Evolutionary conservation across 2,888 invertebrate genomes (phyloP).

Genomic region (Macrosoma leucophasiata): DNA sequence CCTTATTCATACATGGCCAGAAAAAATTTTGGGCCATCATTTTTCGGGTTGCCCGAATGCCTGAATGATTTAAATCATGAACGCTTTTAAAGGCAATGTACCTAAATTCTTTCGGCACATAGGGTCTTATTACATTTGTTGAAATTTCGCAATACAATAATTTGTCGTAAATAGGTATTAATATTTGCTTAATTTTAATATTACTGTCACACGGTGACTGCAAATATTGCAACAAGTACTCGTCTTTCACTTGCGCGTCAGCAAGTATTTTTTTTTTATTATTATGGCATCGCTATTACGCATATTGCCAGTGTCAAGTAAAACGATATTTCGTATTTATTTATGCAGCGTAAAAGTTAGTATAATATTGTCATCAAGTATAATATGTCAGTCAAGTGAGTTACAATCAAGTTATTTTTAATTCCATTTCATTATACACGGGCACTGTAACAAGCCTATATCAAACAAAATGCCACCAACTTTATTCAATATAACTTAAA

Average conservation of each 20-base stretch:
- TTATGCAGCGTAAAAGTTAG: too few species aligned
- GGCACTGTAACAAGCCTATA: too few species aligned
- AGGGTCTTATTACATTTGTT: neutral
- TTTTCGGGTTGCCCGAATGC: slow-evolving; percentile 5
- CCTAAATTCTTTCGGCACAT: slow-evolving; percentile 5
- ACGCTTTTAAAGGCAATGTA: slow-evolving; percentile 4
- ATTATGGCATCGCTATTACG: too few species aligned
- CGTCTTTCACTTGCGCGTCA: slow-evolving; percentile 1
- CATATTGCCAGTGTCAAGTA: too few species aligned
- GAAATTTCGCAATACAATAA: slow-evolving; percentile 7
- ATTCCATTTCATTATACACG: too few species aligned
- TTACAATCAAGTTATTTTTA: too few species aligned
- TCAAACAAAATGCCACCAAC: too few species aligned
- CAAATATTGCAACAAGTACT: neutral
- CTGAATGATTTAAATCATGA: slow-evolving; percentile 11
- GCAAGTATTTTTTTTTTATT: too few species aligned
- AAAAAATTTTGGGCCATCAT: slow-evolving; percentile 6
- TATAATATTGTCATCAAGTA: too few species aligned
- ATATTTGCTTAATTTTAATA: neutral
- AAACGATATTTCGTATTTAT: too few species aligned
- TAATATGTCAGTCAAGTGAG: too few species aligned
- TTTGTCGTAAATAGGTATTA: slow-evolving; percentile 1
- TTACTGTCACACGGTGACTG: slow-evolving; percentile 1
- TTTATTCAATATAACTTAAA: too few species aligned
- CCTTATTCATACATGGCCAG: slow-evolving; percentile 11